These are phyloP conservation scores for Siniperca scherzeri DNA, from an alignment of 2,797 vertebrate genomes.

Conservation along the genomic window DNA sequence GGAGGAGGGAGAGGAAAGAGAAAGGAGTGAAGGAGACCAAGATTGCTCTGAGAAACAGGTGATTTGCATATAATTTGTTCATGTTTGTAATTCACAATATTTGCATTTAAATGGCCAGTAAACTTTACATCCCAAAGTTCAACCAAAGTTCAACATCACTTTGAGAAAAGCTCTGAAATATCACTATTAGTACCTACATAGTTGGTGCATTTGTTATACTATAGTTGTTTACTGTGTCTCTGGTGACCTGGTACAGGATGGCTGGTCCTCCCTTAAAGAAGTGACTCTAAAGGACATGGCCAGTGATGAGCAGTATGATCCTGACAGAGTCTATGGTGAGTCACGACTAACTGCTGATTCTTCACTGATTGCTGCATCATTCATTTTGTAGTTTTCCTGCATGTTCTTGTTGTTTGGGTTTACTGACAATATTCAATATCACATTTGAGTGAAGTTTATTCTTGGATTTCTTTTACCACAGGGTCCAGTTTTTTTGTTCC, in stretches of 20 bases:
- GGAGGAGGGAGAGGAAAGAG: slow-evolving; percentile 83
- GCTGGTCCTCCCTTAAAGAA: slow-evolving; percentile 81
- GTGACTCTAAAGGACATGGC: slow-evolving; percentile 84
- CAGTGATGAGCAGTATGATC: slow-evolving; percentile 88
- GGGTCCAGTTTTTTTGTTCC: slow-evolving; percentile 95
- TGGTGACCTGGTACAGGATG: slow-evolving; percentile 69
- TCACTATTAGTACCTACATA: neutral
- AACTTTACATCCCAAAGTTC: neutral
- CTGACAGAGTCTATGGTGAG: slow-evolving; percentile 92
- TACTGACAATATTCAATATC: neutral
- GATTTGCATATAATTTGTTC: neutral
- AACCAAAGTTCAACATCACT: slow-evolving; percentile 1
- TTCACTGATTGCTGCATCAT: too few species aligned
- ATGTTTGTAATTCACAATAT: neutral
- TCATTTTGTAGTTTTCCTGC: neutral
- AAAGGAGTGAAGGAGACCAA: slow-evolving; percentile 56
- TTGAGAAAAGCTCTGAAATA: neutral
- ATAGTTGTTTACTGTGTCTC: slow-evolving; percentile 1
- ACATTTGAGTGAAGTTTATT: slow-evolving; percentile 41
- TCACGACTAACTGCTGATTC: neutral
- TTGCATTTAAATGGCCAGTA: neutral
- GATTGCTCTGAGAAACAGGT: slow-evolving; percentile 63
- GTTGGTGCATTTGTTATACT: neutral
- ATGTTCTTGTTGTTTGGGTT: neutral
- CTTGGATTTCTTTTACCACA: slow-evolving; percentile 64